A percentile compares a stretch with the other conserved stretches of the same genome.
These are phyloP conservation scores for Steatornis caripensis DNA, from an alignment of 2,113 vertebrate genomes.

Conservation along the genomic window DNA sequence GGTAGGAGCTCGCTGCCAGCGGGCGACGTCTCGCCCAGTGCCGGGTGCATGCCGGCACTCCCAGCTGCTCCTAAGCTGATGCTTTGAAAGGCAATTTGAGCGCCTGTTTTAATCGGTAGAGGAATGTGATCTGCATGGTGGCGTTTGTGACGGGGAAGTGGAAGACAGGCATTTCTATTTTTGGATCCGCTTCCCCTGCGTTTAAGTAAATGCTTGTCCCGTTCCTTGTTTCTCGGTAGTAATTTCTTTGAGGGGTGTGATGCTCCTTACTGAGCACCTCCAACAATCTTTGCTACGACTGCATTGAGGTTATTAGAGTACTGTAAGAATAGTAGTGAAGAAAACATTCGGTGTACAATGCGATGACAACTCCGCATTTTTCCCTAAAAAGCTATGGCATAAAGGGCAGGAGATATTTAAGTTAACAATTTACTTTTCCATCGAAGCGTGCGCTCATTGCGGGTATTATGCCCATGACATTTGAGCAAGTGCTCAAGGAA, in stretches of 20 bases:
- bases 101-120: not conserved
- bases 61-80: fast-evolving
- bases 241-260: not conserved
- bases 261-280: not conserved
- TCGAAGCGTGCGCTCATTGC: not conserved
- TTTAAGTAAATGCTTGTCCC: not conserved
- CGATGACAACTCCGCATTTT: not conserved
- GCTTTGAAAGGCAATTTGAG: not conserved
- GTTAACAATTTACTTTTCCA: not conserved
- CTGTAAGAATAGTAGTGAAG: not conserved
- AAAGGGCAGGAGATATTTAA: not conserved
- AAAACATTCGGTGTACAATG: not conserved
- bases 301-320: not conserved
- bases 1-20: not conserved
- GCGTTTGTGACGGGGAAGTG: fast-evolving
- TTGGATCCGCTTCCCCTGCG: not conserved
- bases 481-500: not conserved
- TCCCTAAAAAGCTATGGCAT: not conserved
- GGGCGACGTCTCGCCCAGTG: not conserved
- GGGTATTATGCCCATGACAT: not conserved
- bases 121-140: not conserved
- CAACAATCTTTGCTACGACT: not conserved
- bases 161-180: not conserved
- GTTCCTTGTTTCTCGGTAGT: not conserved
- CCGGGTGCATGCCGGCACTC: not conserved